Base-by-base conservation (phyloP, 2,888 invertebrate species). In the Salticus scenicus region DNA sequence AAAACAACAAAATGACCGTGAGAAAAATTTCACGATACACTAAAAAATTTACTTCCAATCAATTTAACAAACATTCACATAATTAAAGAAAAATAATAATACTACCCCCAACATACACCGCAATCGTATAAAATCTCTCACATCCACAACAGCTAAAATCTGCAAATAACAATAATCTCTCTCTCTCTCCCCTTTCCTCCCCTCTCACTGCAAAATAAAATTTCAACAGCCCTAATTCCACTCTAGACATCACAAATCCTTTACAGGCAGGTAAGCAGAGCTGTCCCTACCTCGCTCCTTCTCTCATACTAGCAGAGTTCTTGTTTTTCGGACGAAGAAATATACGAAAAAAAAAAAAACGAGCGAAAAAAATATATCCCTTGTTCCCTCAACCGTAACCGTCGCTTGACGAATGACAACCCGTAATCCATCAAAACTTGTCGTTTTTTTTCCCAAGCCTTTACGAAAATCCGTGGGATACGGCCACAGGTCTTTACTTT, bases 401-500 rank as follows among this genome's bases (percentile, higher is more conserved):
- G 66, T 64, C 76, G 27, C 66, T 83, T 76, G 64, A 67, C 81
- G 81, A 69, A 74, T 83, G 83, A 78, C 83, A 84, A 72, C 72
- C 83, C 33, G 57, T 72, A 73, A 84, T 84, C 83, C 83, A 84
- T 84, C 83, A 84, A 84, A 84, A 72, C 20, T 20, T 57, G 57
- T 57, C 57, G 57, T 57, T 57, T 57, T 57, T 57, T 57, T 20
- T 24, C 24, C 2, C 5, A 12, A 20, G 4, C 24, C 57, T 57
- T 24, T 20, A 12, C 57, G 5, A 5, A 2, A 24, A 20, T 24
- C 12, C 57, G 24, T 20, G 20, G 57, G 57, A 24, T 24, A 4
- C 1, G 24, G 57, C 10, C 24, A 4, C 20, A n/a, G 24, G 24
- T 57, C 57, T 47, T 37, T 47, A n/a, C n/a, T 47, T 47, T 47